phyloP scores from a whole-genome alignment of 2,888 invertebrate genomes.

The Cantharis nigra region DNA sequence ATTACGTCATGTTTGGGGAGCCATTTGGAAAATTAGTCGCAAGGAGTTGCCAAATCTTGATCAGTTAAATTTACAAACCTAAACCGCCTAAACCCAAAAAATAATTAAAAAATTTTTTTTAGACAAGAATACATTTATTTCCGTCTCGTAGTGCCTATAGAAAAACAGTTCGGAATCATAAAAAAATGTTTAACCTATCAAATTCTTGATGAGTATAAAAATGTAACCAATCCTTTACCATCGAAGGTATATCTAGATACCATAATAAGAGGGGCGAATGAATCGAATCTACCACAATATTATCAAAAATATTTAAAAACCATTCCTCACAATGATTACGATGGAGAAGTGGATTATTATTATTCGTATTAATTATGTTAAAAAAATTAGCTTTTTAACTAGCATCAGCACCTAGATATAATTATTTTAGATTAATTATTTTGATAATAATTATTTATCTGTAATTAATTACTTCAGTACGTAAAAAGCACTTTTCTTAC shows the following conservation, averaged over 20 bases:
- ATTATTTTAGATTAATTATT: no score
- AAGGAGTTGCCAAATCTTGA: not conserved
- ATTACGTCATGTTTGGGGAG: not conserved
- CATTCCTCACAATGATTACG: not conserved
- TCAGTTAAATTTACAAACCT: not conserved
- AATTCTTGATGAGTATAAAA: not conserved
- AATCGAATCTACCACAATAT: not conserved
- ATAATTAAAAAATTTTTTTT: not conserved
- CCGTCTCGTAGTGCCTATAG: not conserved
- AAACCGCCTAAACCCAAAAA: not conserved
- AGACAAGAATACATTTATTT: not conserved
- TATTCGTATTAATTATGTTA: no score
- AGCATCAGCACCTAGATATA: no score
- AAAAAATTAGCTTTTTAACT: no score
- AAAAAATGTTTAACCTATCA: not conserved
- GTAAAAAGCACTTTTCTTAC: no score
- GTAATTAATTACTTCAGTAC: no score
- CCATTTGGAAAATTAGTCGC: not conserved
- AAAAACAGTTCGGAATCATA: not conserved
- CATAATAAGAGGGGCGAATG: not conserved
- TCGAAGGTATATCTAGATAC: not conserved
- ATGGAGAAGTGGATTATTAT: not conserved
- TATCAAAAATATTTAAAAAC: not conserved
- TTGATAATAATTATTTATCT: no score
- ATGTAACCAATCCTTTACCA: not conserved